Conservation (phyloP, 2,797 vertebrate genomes). For the Pangasius larnaudii region DNA sequence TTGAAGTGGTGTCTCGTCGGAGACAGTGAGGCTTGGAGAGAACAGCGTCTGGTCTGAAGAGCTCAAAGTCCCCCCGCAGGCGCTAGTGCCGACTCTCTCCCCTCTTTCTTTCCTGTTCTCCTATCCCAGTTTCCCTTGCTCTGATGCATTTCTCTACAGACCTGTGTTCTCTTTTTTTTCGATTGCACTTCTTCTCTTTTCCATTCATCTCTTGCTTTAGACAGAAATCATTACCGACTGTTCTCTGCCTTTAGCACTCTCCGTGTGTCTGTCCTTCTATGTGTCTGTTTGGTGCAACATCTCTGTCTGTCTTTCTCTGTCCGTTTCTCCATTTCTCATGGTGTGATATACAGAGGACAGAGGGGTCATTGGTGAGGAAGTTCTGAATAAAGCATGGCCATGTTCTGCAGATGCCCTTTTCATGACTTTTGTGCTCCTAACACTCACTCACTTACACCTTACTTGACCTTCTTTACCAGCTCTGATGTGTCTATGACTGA, state of each 20-base stretch:
- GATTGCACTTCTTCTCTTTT: not conserved
- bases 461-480: conserved; percentile 13
- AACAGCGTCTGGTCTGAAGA: conserved; percentile 38
- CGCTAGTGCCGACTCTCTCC: not conserved
- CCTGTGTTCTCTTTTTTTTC: not conserved
- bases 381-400: conserved; percentile 28
- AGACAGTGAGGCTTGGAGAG: conserved; percentile 19
- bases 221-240: conserved; percentile 17
- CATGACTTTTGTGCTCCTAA: conserved; percentile 13
- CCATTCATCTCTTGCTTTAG: conserved; percentile 24
- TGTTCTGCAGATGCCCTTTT: conserved; percentile 19
- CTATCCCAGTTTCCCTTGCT: conserved; percentile 17
- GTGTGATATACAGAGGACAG: conserved; percentile 5
- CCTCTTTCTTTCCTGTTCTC: conserved; percentile 13
- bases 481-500: conserved; percentile 28
- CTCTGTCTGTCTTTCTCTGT: conserved; percentile 22
- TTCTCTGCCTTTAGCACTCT: conserved; percentile 11
- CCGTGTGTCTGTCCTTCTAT: conserved; percentile 21
- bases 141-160: conserved; percentile 19
- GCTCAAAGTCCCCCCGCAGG: conserved; percentile 30
- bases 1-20: conserved; percentile 44
- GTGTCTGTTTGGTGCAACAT: conserved; percentile 14
- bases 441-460: conserved; percentile 20
- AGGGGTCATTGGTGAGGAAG: not conserved
- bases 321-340: not conserved